Percentiles rank a stretch among this genome's conserved stretches.
Evolutionary conservation across 2,797 vertebrate species (phyloP).

Genomic region (Myotis vivesi): DNA sequence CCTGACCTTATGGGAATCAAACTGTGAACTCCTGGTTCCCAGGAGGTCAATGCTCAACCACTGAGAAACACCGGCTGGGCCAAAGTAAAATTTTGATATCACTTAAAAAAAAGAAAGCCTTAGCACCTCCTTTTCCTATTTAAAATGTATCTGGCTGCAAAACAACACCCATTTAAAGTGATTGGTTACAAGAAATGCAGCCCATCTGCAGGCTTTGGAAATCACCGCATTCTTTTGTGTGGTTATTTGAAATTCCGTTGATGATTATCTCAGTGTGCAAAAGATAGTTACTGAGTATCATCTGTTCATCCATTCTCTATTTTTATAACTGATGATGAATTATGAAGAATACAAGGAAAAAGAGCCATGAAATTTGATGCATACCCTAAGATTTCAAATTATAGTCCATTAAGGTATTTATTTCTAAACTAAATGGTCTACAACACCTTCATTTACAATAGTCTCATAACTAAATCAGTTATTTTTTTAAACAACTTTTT

Average conservation of each 20-base stretch:
- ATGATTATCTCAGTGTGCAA: neutral
- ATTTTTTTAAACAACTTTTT: neutral
- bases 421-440: neutral
- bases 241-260: constrained; percentile 24
- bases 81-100: neutral
- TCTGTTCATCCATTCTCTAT: neutral
- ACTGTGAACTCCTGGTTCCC: too few species aligned
- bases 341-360: constrained; percentile 13
- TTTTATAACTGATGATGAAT: neutral
- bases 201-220: neutral
- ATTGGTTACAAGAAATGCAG: constrained; percentile 28
- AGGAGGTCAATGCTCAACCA: too few species aligned
- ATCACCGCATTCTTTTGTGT: neutral
- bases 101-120: constrained; percentile 14
- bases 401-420: neutral
- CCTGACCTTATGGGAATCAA: too few species aligned
- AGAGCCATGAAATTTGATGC: neutral
- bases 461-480: neutral
- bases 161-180: neutral
- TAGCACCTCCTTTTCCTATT: neutral
- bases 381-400: constrained; percentile 31
- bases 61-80: too few species aligned
- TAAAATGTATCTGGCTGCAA: constrained; percentile 16
- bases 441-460: neutral
- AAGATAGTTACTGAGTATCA: neutral